Conservation (phyloP, 2,797 vertebrate genomes). For the Australoheros facetus region DNA sequence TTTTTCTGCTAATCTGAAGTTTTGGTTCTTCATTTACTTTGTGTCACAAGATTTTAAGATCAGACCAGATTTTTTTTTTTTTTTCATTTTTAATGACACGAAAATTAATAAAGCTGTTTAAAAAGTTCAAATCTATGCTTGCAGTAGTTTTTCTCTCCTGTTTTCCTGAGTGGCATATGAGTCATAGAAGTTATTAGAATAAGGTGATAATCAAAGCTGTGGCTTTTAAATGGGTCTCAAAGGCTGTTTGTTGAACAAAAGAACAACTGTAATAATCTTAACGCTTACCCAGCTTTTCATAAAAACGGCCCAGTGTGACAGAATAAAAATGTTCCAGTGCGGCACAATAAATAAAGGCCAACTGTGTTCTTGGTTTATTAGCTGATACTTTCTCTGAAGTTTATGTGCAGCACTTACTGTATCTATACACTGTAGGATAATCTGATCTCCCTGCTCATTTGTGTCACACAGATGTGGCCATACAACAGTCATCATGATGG, state of each 20-base stretch:
- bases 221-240: not conserved
- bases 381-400: not conserved
- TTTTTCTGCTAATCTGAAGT: not conserved
- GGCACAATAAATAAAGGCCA: not conserved
- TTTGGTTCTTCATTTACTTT: not conserved
- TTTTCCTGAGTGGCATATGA: not conserved
- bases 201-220: slow-evolving; percentile 11
- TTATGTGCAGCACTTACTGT: not conserved
- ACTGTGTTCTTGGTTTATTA: not conserved
- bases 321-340: not conserved
- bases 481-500: not conserved
- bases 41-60: not conserved
- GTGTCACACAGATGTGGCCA: not conserved
- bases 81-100: not conserved
- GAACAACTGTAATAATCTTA: not conserved
- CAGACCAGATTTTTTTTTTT: not conserved
- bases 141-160: not conserved
- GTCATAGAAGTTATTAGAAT: slow-evolving; percentile 1
- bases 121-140: not conserved
- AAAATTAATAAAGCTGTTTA: not conserved
- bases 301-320: not conserved
- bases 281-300: not conserved
- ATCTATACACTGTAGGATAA: not conserved
- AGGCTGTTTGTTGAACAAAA: not conserved
- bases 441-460: not conserved